Conservation (phyloP, 2,797 vertebrate genomes). For the Pseudochaenichthys georgianus region DNA sequence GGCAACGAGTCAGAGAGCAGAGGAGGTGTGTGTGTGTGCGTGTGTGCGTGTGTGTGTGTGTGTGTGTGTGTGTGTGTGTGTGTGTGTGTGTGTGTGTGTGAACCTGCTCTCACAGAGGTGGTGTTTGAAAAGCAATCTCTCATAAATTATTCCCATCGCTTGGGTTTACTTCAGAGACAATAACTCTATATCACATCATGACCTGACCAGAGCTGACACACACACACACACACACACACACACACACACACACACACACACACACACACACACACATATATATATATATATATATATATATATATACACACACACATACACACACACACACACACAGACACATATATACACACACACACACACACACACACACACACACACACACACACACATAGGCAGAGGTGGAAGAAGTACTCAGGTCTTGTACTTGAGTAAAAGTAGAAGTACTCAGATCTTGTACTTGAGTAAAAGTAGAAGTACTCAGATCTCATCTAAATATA, state of each 20-base stretch:
- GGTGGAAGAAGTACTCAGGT: too few relatives aligned
- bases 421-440: too few relatives aligned
- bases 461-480: too few relatives aligned
- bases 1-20: slow-evolving; percentile 4
- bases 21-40: slow-evolving; percentile 14
- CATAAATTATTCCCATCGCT: slow-evolving; percentile 48
- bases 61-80: too few relatives aligned
- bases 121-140: slow-evolving; percentile 60
- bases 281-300: too few relatives aligned
- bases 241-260: slow-evolving; percentile 31
- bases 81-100: neutral
- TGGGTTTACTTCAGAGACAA: slow-evolving; percentile 64
- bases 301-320: slow-evolving; percentile 31
- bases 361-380: slow-evolving; percentile 24
- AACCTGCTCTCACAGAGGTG: slow-evolving; percentile 40
- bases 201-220: slow-evolving; percentile 40
- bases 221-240: slow-evolving; percentile 12
- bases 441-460: too few relatives aligned
- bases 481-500: too few relatives aligned
- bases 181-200: slow-evolving; percentile 58
- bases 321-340: slow-evolving; percentile 20
- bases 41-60: too few relatives aligned
- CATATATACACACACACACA: too few relatives aligned
- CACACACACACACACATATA: slow-evolving; percentile 30
- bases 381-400: too few relatives aligned